Base-by-base conservation (phyloP, 2,113 vertebrate species). In the Odobenus rosmarus region DNA sequence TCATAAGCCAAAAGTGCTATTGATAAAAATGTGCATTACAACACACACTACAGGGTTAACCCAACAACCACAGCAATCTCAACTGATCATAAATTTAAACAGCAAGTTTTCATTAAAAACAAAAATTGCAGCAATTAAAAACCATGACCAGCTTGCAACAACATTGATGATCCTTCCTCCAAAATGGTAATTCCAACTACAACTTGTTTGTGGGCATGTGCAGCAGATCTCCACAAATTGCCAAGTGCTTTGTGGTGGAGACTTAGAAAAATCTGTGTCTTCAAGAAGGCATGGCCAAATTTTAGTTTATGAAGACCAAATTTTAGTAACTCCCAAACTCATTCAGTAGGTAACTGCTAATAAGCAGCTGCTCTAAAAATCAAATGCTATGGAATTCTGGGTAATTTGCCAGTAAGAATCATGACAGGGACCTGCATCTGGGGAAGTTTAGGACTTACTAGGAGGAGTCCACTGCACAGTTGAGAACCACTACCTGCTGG, bases 61-160 rank as follows among this genome's bases (percentile, higher is more conserved):
- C 53, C 31, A 57, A 51, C 39, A 57, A 62, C n/a, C 7, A 67
- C 16, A n/a, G 67, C 1, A 28, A 87, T 81, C 28, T 92, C 59
- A 77, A 36, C 13, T 19, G 36, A 83, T 55, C 61, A 19, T 62
- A 31, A 94, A 61, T 2, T 51, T 64, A 88, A 69, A 33, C 10
- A 87, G 39, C 4, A 18, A 80, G 64, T 92, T 93, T 81, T 76
- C 55, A 93, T 42, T 77, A 77, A 51, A 95, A 93, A 55, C 23
- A 88, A 93, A 93, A 91, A 79, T 7, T 71, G 5, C 26, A 57
- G 33, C 24, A 46, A 67, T 59, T 69, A 77, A 96, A 95, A 90
- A 72, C 57, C 11, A 61, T 49, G 13, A 57, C 11, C 19, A 67
- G 61, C 18, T 31, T 76, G 7, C 51, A 62, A 90, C 51, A 91